Conservation (phyloP, 2,888 invertebrate species). For the Bursaphelenchus okinawaensis region DNA sequence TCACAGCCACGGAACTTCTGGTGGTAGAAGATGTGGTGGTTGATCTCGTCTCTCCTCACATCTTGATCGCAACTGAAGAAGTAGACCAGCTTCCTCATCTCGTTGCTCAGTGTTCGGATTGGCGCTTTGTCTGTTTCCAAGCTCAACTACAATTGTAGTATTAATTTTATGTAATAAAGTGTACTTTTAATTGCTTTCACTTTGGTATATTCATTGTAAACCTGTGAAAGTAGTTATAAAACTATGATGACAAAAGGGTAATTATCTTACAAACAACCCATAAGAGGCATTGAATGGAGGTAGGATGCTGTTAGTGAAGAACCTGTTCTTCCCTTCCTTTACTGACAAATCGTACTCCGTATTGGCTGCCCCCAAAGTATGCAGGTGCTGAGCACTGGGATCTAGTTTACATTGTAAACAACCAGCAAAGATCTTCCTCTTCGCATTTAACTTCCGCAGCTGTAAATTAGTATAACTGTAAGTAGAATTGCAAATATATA, state of each 20-base stretch:
- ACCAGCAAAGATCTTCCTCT: conserved; percentile 27
- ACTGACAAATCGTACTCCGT: neutral
- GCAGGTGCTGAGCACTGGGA: conserved; percentile 33
- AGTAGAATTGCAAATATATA: neutral
- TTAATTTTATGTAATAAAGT: too few species aligned
- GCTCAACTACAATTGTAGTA: neutral
- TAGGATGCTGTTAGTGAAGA: neutral
- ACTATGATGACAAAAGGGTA: neutral
- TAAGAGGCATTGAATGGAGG: neutral
- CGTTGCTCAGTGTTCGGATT: neutral
- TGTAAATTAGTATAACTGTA: neutral
- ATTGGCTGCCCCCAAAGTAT: conserved; percentile 27
- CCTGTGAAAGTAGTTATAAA: too few species aligned
- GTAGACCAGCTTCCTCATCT: conserved; percentile 8
- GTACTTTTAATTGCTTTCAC: too few species aligned
- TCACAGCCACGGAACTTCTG: neutral
- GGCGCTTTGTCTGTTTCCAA: conserved; percentile 12
- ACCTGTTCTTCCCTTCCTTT: neutral
- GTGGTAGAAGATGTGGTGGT: conserved; percentile 22
- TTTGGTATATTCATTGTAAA: too few species aligned
- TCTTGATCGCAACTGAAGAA: conserved; percentile 16
- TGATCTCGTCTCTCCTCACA: conserved; percentile 21
- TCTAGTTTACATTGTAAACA: conserved; percentile 27
- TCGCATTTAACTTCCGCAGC: conserved; percentile 13
- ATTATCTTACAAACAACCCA: conserved; percentile 1